phyloP scores from a whole-genome alignment of 2,888 invertebrate species.

The Epinotia bilunana region DNA sequence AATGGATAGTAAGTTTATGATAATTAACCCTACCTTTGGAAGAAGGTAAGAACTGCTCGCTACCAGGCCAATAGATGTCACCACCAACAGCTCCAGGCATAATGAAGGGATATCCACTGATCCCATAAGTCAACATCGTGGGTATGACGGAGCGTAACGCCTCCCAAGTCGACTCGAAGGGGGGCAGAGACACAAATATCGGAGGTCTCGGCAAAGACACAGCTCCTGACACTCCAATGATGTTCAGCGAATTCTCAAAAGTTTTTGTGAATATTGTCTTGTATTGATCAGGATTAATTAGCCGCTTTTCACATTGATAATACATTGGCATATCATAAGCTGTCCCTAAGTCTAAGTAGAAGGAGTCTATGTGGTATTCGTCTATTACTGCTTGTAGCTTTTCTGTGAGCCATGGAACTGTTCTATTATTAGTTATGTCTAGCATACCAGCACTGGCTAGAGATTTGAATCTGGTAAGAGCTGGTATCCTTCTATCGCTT shows the following conservation, averaged over 20 bases:
- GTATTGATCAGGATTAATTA: slow-evolving; percentile 93
- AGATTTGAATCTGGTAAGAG: slow-evolving; percentile 92
- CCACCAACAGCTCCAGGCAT: slow-evolving; percentile 98
- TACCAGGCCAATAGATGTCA: slow-evolving; percentile 88
- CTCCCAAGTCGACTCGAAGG: slow-evolving; percentile 95
- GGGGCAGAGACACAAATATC: slow-evolving; percentile 93
- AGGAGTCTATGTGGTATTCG: slow-evolving; percentile 92
- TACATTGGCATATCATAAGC: slow-evolving; percentile 95
- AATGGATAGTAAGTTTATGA: no score
- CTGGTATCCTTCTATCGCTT: slow-evolving; percentile 91
- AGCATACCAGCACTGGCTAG: slow-evolving; percentile 92
- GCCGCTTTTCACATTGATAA: slow-evolving; percentile 89
- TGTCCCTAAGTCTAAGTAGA: slow-evolving; percentile 92
- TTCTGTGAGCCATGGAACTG: slow-evolving; percentile 91
- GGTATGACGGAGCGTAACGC: slow-evolving; percentile 93
- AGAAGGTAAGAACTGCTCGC: slow-evolving; percentile 81
- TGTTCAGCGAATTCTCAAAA: slow-evolving; percentile 85
- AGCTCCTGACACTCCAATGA: slow-evolving; percentile 94
- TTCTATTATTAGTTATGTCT: slow-evolving; percentile 93
- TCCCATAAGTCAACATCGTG: slow-evolving; percentile 93
- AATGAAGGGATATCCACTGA: slow-evolving; percentile 96
- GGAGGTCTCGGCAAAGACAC: slow-evolving; percentile 92
- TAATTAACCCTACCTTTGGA: slow-evolving; percentile 60
- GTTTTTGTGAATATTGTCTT: slow-evolving; percentile 89
- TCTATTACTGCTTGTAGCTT: slow-evolving; percentile 89